A percentile compares a stretch with the other conserved stretches of the same genome.
Conservation (phyloP, 2,888 invertebrate species). For the Erebia palarica region DNA sequence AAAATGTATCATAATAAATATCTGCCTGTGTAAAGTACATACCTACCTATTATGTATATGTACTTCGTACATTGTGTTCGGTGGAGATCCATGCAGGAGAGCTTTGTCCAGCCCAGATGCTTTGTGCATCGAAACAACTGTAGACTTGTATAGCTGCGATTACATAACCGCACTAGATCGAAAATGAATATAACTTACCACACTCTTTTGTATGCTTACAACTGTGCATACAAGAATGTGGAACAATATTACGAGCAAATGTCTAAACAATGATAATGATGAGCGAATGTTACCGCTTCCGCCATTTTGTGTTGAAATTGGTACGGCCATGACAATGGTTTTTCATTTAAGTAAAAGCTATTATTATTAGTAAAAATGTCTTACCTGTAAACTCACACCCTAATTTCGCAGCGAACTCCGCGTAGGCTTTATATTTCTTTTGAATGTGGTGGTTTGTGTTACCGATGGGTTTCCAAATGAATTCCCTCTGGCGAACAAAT, state of each 20-base stretch:
- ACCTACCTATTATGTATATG: too few species aligned
- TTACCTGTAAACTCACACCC: slow-evolving; percentile 72
- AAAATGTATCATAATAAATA: too few species aligned
- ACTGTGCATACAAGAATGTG: too few species aligned
- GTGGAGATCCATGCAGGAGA: too few species aligned
- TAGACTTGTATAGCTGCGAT: neutral
- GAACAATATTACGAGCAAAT: neutral
- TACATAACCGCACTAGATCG: neutral
- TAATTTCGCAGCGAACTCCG: slow-evolving; percentile 68
- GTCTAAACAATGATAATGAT: too few species aligned
- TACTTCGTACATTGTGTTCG: too few species aligned
- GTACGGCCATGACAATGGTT: too few species aligned
- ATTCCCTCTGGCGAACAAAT: slow-evolving; percentile 63
- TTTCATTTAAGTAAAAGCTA: neutral
- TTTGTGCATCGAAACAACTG: too few species aligned
- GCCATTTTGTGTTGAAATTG: neutral
- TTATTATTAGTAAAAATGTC: neutral
- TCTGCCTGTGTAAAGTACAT: too few species aligned
- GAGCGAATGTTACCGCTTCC: neutral
- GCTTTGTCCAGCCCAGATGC: too few species aligned
- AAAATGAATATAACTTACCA: neutral
- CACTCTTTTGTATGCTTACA: too few species aligned
- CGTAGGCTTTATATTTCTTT: slow-evolving; percentile 74
- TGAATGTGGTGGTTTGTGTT: slow-evolving; percentile 76
- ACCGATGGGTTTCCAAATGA: slow-evolving; percentile 68